Conservation (phyloP, 2,888 invertebrate species). For the Sturmia bella region DNA sequence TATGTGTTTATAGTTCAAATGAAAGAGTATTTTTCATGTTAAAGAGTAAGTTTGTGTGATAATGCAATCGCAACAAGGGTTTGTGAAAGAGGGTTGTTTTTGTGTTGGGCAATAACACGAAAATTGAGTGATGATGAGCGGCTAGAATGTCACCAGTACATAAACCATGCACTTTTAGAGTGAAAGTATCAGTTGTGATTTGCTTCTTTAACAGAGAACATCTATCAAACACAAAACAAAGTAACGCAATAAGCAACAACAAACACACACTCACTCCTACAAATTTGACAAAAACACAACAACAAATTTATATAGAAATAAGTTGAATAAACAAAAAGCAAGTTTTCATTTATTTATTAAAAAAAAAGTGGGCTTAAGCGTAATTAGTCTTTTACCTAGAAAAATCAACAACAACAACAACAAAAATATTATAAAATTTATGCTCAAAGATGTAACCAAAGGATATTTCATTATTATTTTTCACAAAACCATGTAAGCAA, state of each 20-base stretch:
- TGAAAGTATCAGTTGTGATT: slow-evolving; percentile 82
- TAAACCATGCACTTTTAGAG: slow-evolving; percentile 78
- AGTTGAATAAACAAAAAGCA: slow-evolving; percentile 51
- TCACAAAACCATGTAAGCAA: not conserved
- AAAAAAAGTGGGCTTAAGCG: slow-evolving; percentile 73
- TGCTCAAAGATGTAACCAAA: slow-evolving; percentile 50
- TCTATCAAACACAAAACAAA: slow-evolving; percentile 39
- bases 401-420: too few relatives aligned
- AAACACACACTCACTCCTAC: slow-evolving; percentile 20
- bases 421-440: slow-evolving; percentile 47
- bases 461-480: slow-evolving; percentile 63
- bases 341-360: slow-evolving; percentile 53
- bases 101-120: slow-evolving; percentile 21
- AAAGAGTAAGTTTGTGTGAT: slow-evolving; percentile 52
- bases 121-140: slow-evolving; percentile 41
- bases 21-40: slow-evolving; percentile 59
- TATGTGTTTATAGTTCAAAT: not conserved
- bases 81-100: slow-evolving; percentile 60
- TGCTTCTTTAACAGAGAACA: slow-evolving; percentile 79
- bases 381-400: slow-evolving; percentile 67
- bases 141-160: slow-evolving; percentile 71
- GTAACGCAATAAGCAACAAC: slow-evolving; percentile 28
- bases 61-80: slow-evolving; percentile 58
- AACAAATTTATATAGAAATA: slow-evolving; percentile 57
- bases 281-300: slow-evolving; percentile 42